Percentiles rank a stretch among this genome's conserved stretches.
phyloP scores from a whole-genome alignment of 92 coral and sea anemone genomes.

The Heteractis magnifica region DNA sequence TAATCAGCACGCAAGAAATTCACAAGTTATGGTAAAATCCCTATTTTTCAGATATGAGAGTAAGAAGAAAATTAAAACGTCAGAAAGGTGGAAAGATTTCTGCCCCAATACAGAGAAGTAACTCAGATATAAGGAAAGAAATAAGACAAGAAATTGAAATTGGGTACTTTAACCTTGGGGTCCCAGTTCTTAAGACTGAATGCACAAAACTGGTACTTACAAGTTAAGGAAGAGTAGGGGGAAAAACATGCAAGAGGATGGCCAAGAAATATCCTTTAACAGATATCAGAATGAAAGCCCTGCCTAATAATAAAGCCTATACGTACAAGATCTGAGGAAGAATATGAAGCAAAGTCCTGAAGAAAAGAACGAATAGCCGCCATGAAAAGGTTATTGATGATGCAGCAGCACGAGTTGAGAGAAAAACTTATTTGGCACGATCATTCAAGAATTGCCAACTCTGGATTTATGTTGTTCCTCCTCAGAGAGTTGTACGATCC shows the following conservation, averaged over 20 bases:
- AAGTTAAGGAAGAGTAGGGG: conserved; percentile 12
- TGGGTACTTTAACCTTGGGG: conserved; percentile 23
- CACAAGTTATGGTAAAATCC: no score
- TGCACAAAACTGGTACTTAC: conserved; percentile 17
- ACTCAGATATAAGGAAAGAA: conserved; percentile 6
- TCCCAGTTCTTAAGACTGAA: conserved; percentile 27
- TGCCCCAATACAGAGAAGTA: conserved; percentile 10
- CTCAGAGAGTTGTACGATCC: conserved; percentile 18
- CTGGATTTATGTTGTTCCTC: conserved; percentile 15
- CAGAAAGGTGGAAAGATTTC: conserved; percentile 28
- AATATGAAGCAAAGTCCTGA: conserved; percentile 15
- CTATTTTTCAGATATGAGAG: not conserved
- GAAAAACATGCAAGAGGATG: not conserved
- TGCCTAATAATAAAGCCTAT: conserved; percentile 10
- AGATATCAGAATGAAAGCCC: conserved; percentile 12
- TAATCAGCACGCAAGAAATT: no score
- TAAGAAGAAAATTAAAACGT: conserved; percentile 15
- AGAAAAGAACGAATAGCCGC: not conserved
- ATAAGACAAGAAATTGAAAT: conserved; percentile 7
- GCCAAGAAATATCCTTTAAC: conserved; percentile 21
- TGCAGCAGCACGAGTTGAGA: not conserved
- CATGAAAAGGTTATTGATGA: conserved; percentile 16
- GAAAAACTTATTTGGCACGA: conserved; percentile 11
- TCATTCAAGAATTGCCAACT: conserved; percentile 6
- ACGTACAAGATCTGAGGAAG: conserved; percentile 5